Percentiles rank a stretch among this genome's conserved stretches.
Evolutionary conservation across 2,888 invertebrate species (phyloP).

Genomic region (Busseola fusca): DNA sequence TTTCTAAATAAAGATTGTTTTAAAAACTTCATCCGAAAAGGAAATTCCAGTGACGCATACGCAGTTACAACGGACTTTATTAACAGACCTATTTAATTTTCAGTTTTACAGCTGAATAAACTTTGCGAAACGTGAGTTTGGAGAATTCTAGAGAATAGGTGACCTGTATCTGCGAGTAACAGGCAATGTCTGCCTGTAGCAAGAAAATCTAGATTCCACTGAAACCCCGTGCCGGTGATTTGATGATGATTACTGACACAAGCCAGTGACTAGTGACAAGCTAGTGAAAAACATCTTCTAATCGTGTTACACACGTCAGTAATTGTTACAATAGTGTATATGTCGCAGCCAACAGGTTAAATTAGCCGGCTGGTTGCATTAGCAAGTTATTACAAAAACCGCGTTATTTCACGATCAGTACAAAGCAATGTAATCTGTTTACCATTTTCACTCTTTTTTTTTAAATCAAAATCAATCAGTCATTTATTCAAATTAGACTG

Average conservation of each 20-base stretch:
- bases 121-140: constrained; percentile 12
- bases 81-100: constrained; percentile 27
- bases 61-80: constrained; percentile 11
- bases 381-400: background rate
- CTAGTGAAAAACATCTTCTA: too few relatives aligned
- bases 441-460: background rate
- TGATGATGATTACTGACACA: background rate
- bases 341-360: too few relatives aligned
- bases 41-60: constrained; percentile 56
- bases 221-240: background rate
- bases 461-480: too few relatives aligned
- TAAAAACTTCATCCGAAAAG: constrained; percentile 45
- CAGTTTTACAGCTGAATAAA: constrained; percentile 47
- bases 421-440: background rate
- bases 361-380: too few relatives aligned
- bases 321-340: too few relatives aligned
- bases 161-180: too few relatives aligned
- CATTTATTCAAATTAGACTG: too few relatives aligned
- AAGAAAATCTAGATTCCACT: background rate
- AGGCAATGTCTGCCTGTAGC: background rate
- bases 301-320: background rate
- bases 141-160: too few relatives aligned
- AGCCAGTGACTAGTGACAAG: background rate
- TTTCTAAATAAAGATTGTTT: constrained; percentile 36
- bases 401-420: background rate